Conservation (phyloP, 30 jellyfish, hydroid and myxozoan species). For the Euphysa ruthae region DNA sequence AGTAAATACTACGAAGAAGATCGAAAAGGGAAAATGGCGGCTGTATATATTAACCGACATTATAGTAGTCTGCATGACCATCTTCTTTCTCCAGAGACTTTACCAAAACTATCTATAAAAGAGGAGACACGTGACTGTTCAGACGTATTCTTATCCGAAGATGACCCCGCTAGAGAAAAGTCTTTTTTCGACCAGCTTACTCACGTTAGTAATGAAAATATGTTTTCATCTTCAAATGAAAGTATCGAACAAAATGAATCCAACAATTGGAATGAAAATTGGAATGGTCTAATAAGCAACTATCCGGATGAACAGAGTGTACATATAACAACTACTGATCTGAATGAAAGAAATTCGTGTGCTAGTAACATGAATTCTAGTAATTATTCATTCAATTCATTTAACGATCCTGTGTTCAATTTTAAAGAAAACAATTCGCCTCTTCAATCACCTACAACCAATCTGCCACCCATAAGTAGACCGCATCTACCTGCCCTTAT, state of each 20-base stretch:
- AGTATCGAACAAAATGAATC: not conserved
- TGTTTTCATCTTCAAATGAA: not conserved
- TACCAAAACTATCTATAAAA: conserved; percentile 9
- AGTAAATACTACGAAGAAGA: too few relatives aligned
- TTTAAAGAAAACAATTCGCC: conserved; percentile 29
- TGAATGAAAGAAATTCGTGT: not conserved
- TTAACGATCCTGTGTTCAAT: conserved; percentile 30
- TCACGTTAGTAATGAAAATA: not conserved
- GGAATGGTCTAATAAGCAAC: conserved; percentile 24
- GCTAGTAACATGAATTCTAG: conserved; percentile 2
- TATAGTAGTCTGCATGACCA: too few relatives aligned
- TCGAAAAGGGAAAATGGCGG: too few relatives aligned
- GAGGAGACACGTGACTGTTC: conserved; percentile 4
- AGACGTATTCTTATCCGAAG: conserved; percentile 16
- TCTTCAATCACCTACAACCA: conserved; percentile 14
- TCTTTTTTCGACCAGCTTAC: conserved; percentile 7
- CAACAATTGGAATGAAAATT: conserved; percentile 6
- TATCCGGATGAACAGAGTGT: conserved; percentile 5
- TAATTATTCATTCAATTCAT: conserved; percentile 10
- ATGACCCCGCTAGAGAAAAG: conserved; percentile 16
- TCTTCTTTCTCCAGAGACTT: conserved; percentile 22
- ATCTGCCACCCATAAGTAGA: conserved; percentile 52
- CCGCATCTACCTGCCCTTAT: conserved; percentile 70
- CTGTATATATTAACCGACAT: conserved; percentile 5
- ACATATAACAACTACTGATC: not conserved